Evolutionary conservation across 2,797 vertebrate genomes (phyloP).

Genomic region (Anguilla anguilla): DNA sequence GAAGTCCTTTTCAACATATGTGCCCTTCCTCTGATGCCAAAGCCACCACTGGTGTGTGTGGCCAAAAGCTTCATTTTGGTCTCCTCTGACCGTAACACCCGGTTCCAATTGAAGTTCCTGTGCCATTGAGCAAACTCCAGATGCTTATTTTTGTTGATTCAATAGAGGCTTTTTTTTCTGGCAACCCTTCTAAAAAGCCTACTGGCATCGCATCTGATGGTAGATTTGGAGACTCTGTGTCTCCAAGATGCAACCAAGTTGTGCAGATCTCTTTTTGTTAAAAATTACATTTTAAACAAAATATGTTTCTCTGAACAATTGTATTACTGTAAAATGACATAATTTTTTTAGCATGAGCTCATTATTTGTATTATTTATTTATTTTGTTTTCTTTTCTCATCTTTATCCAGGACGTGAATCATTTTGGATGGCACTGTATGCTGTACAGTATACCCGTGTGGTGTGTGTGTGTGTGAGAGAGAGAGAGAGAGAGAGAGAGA

Average conservation of each 20-base stretch:
- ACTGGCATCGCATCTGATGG: neutral
- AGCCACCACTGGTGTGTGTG: neutral
- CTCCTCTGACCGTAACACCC: neutral
- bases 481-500: constrained; percentile 53
- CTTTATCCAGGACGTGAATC: neutral
- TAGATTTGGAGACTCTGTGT: neutral
- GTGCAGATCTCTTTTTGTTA: neutral
- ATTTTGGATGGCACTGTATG: neutral
- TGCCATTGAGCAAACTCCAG: neutral
- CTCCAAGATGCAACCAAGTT: neutral
- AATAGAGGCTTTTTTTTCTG: neutral
- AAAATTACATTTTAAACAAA: neutral
- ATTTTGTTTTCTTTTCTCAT: neutral
- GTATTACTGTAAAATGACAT: neutral
- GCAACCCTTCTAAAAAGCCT: neutral
- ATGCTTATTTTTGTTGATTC: constrained; percentile 9
- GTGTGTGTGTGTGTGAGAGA: constrained; percentile 48
- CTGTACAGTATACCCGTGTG: neutral
- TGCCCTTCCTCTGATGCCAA: neutral
- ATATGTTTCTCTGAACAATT: neutral
- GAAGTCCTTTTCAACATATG: neutral
- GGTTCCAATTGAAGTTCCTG: constrained; percentile 1
- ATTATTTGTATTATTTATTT: neutral
- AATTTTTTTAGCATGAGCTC: neutral
- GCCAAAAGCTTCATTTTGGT: neutral